Conservation (phyloP, 2,888 invertebrate species). For the Leuctra nigra region DNA sequence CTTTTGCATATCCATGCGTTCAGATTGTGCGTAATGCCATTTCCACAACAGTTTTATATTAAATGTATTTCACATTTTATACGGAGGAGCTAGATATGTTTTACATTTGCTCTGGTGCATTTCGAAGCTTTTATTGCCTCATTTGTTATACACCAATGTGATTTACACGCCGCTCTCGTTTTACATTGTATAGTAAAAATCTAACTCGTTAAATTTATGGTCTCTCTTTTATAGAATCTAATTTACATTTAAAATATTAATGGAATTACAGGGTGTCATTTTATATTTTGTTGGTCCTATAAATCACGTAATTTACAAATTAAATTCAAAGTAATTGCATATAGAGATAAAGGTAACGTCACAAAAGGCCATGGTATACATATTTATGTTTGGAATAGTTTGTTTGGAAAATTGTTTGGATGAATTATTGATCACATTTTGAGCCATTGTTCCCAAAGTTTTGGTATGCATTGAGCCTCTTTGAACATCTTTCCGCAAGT, state of each 20-base stretch:
- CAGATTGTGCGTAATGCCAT: too few relatives aligned
- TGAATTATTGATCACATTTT: too few relatives aligned
- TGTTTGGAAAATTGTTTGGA: too few relatives aligned
- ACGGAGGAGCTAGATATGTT: conserved; percentile 16
- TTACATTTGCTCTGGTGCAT: conserved; percentile 6
- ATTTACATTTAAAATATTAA: conserved; percentile 29
- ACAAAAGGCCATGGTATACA: background rate
- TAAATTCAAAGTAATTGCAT: conserved; percentile 10
- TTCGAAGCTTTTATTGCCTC: conserved; percentile 27
- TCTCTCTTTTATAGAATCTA: conserved; percentile 27
- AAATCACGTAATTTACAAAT: conserved; percentile 15
- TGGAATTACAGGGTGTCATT: conserved; percentile 25
- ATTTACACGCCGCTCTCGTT: conserved; percentile 25
- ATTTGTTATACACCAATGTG: conserved; percentile 21
- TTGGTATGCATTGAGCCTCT: too few relatives aligned
- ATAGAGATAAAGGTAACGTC: background rate
- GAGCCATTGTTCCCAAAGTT: too few relatives aligned
- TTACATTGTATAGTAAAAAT: conserved; percentile 25
- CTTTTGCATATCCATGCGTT: too few relatives aligned
- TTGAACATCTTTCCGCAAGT: too few relatives aligned
- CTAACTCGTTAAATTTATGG: conserved; percentile 25
- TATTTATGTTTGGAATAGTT: background rate
- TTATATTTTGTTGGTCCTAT: conserved; percentile 13
- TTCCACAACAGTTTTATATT: conserved; percentile 23
- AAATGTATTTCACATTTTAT: conserved; percentile 26